phyloP scores from a whole-genome alignment of 2,888 invertebrate genomes.

The Protophormia terraenovae region DNA sequence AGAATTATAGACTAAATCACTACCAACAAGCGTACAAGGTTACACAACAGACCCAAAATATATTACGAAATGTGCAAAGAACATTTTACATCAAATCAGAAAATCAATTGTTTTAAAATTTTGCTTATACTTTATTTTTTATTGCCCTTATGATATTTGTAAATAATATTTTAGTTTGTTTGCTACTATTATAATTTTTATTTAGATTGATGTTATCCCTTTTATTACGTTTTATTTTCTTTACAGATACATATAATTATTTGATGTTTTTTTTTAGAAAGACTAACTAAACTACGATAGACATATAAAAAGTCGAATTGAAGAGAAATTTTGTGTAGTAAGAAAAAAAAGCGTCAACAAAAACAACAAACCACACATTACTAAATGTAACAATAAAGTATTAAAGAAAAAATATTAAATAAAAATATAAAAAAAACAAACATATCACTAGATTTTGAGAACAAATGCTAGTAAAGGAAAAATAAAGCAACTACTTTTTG shows the following conservation, averaged over 20 bases:
- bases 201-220: conserved; percentile 1
- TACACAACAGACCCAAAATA: no score
- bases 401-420: conserved; percentile 6
- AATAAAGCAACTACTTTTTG: neutral
- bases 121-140: no score
- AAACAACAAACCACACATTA: conserved; percentile 10
- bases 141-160: no score
- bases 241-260: conserved; percentile 56
- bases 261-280: neutral
- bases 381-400: conserved; percentile 49
- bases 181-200: neutral
- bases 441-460: conserved; percentile 22
- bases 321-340: conserved; percentile 1
- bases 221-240: conserved; percentile 31
- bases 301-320: neutral
- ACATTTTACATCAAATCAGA: no score
- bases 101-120: no score
- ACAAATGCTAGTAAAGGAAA: neutral
- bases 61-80: no score
- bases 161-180: neutral
- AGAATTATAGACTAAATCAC: no score
- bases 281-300: neutral
- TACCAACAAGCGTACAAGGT: no score
- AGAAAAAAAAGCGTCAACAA: conserved; percentile 3
- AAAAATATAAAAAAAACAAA: conserved; percentile 14